These are phyloP conservation scores for Cetoscarus ocellatus DNA, from an alignment of 2,797 vertebrate species.

Conservation along the genomic window DNA sequence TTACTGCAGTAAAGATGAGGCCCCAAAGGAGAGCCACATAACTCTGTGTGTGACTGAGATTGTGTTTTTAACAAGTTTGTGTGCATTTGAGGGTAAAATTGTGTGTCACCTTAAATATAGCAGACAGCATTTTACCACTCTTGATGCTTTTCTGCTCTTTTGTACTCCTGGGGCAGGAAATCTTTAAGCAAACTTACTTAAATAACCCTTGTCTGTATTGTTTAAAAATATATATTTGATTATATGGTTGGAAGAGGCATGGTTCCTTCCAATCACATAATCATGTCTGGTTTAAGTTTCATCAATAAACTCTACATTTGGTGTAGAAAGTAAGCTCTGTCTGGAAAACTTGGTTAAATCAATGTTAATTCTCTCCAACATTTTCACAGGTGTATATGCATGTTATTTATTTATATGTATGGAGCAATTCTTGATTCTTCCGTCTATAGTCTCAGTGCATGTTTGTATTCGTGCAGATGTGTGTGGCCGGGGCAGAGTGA, in stretches of 20 bases:
- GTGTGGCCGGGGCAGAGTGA: constrained; percentile 33
- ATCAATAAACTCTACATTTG: constrained; percentile 48
- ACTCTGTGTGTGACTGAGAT: background rate
- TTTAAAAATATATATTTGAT: background rate
- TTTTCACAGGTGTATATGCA: too few species aligned
- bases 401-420: constrained; percentile 13
- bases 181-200: too few species aligned
- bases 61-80: constrained; percentile 17
- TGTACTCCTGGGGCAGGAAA: too few species aligned
- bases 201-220: too few species aligned
- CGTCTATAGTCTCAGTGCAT: constrained; percentile 1
- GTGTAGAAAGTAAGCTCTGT: constrained; percentile 39
- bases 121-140: too few species aligned
- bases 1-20: constrained; percentile 52
- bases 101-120: too few species aligned
- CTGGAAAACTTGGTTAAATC: constrained; percentile 12
- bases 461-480: constrained; percentile 13
- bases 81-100: background rate
- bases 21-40: constrained; percentile 19
- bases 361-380: too few species aligned
- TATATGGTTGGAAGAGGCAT: background rate
- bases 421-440: constrained; percentile 19
- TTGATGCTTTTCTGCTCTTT: too few species aligned
- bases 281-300: constrained; percentile 16
- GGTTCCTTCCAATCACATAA: background rate